Evolutionary conservation across 2,888 invertebrate species (phyloP).

Genomic region (Campoletis raptor): DNA sequence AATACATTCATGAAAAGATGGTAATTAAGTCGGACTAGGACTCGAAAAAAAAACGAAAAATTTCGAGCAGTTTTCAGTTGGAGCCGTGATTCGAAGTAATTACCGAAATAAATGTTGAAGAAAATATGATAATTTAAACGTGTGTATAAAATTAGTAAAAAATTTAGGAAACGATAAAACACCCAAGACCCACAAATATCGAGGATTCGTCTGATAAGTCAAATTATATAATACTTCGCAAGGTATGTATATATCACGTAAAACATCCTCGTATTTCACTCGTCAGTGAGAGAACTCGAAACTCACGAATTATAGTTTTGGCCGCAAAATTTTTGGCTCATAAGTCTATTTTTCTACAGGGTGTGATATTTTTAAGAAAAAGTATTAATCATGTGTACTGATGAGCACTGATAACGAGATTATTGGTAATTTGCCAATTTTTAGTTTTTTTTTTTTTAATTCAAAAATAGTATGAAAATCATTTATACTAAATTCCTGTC

Average conservation of each 20-base stretch:
- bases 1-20: no score
- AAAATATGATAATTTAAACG: neutral
- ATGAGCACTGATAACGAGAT: neutral
- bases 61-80: neutral
- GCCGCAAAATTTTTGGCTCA: conserved; percentile 34
- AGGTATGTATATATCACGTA: conserved; percentile 46
- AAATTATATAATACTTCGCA: conserved; percentile 64
- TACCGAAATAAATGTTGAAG: neutral
- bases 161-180: conserved; percentile 14
- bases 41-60: neutral
- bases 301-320: conserved; percentile 47
- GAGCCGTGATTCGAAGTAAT: neutral
- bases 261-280: conserved; percentile 64
- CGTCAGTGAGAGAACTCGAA: conserved; percentile 33
- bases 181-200: conserved; percentile 22
- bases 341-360: conserved; percentile 6
- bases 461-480: neutral
- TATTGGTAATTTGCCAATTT: neutral
- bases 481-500: neutral
- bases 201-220: conserved; percentile 31
- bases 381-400: neutral
- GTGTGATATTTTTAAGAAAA: neutral
- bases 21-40: no score
- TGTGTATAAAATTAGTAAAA: neutral
- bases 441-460: neutral